Evolutionary conservation across 2,797 vertebrate genomes (phyloP).

Genomic region (Ataeniobius toweri): DNA sequence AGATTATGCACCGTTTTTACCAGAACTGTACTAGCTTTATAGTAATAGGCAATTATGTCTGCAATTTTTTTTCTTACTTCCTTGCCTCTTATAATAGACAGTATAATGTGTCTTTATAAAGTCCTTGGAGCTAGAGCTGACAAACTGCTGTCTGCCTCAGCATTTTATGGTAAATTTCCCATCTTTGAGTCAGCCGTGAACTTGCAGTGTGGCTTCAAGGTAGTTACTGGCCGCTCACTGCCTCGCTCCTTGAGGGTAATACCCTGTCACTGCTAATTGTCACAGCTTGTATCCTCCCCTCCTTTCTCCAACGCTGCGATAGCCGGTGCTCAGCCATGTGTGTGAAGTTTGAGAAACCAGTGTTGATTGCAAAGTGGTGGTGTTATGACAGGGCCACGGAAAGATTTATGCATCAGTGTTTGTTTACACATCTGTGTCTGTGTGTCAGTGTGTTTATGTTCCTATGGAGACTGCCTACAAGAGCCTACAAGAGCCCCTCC

Average conservation of each 20-base stretch:
- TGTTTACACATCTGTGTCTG: conserved; percentile 34
- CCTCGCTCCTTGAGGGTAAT: conserved; percentile 16
- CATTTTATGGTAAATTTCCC: conserved; percentile 19
- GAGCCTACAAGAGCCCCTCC: no score
- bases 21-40: not conserved
- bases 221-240: conserved; percentile 23
- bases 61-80: not conserved
- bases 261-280: conserved; percentile 38
- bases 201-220: conserved; percentile 16
- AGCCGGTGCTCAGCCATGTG: conserved; percentile 50
- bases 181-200: conserved; percentile 6
- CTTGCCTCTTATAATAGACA: not conserved
- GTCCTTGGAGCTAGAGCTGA: not conserved
- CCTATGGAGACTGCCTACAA: not conserved
- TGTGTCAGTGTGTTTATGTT: not conserved
- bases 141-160: conserved; percentile 1
- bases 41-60: not conserved
- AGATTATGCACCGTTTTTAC: not conserved
- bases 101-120: not conserved
- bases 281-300: conserved; percentile 33
- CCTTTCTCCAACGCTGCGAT: conserved; percentile 30
- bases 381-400: conserved; percentile 61
- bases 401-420: conserved; percentile 45
- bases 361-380: conserved; percentile 59
- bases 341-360: conserved; percentile 51